These are phyloP conservation scores for Orcinus orca DNA, from an alignment of 2,113 vertebrate genomes.

Conservation along the genomic window DNA sequence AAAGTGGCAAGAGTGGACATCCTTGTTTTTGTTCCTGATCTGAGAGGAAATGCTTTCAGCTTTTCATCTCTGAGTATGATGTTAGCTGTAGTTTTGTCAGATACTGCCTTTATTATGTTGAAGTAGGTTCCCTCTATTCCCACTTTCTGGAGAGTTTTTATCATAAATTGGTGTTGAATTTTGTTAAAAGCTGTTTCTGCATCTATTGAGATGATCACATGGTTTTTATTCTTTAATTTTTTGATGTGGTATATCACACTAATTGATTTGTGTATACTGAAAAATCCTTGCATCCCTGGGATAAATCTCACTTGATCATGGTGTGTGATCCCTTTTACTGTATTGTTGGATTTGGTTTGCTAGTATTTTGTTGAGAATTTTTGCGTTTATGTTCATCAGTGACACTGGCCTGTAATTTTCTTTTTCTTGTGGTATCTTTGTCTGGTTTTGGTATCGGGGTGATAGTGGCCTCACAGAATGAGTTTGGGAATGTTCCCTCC, in stretches of 20 bases:
- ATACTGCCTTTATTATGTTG: not conserved
- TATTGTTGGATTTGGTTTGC: not conserved
- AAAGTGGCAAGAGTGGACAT: not conserved
- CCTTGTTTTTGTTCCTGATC: not conserved
- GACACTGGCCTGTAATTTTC: not conserved
- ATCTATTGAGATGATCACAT: not conserved
- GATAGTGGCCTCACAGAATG: not conserved
- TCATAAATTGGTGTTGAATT: not conserved
- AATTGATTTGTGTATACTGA: not conserved
- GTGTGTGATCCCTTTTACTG: not conserved
- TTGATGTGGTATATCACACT: not conserved
- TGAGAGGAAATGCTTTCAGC: not conserved
- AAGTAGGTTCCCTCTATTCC: not conserved
- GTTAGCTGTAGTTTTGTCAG: not conserved
- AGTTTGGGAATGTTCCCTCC: not conserved
- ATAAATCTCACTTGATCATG: not conserved
- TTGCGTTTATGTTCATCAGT: not conserved
- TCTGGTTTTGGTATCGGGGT: not conserved
- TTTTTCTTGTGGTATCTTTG: not conserved
- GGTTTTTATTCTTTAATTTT: not conserved
- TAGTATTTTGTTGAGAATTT: not conserved
- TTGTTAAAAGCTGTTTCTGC: not conserved
- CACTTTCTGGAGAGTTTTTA: not conserved
- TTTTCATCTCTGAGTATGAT: not conserved
- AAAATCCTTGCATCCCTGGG: not conserved